Evolutionary conservation across 1,140 invertebrate species (phyloP).

Genomic region (Cherax quadricarinatus): DNA sequence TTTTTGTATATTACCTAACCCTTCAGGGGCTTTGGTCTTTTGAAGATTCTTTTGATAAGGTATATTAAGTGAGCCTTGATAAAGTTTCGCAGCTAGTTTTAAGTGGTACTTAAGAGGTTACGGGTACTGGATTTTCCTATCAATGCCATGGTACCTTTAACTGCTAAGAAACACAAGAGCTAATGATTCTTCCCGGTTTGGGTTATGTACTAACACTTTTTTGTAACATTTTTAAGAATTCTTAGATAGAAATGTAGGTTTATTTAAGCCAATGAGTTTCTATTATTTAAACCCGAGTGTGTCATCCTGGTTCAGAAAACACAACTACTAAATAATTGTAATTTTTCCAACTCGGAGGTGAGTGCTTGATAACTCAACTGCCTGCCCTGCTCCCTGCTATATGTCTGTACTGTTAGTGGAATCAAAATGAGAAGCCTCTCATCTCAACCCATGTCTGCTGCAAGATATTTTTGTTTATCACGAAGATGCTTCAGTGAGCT

Average conservation of each 20-base stretch:
- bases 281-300: constrained; percentile 33
- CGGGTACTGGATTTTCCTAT: constrained; percentile 72
- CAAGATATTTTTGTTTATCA: constrained; percentile 10
- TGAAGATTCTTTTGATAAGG: background rate
- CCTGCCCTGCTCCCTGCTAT: constrained; percentile 30
- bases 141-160: constrained; percentile 71
- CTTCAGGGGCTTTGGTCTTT: background rate
- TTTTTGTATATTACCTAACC: background rate
- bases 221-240: background rate
- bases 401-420: constrained; percentile 55
- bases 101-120: constrained; percentile 68
- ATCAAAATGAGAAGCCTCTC: constrained; percentile 58
- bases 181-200: constrained; percentile 10
- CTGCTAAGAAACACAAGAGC: constrained; percentile 68
- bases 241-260: background rate
- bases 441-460: constrained; percentile 31
- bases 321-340: constrained; percentile 49
- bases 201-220: background rate
- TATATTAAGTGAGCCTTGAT: constrained; percentile 37
- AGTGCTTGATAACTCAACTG: background rate
- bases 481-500: constrained; percentile 40
- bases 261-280: background rate
- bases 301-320: constrained; percentile 65
- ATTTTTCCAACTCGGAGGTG: constrained; percentile 20
- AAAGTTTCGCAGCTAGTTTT: constrained; percentile 69